These are phyloP conservation scores for Asteroscopus sphinx DNA, from an alignment of 2,888 invertebrate species.

Conservation along the genomic window DNA sequence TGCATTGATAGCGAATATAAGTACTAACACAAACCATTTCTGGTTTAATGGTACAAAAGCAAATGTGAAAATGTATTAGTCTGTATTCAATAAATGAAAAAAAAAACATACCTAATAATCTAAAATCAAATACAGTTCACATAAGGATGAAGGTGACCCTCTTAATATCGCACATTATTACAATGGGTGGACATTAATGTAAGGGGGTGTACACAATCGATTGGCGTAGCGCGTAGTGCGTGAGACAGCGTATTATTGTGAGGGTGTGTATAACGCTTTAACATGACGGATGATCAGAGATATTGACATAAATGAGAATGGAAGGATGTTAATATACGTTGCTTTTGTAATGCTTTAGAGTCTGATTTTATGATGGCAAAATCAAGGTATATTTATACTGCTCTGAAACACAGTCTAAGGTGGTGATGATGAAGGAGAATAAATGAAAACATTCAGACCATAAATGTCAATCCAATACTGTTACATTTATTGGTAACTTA, in stretches of 20 bases:
- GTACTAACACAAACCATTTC: too few species aligned
- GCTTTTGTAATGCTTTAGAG: neutral
- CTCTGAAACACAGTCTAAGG: neutral
- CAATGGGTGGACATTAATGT: constrained; percentile 14
- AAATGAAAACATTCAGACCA: too few species aligned
- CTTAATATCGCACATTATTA: constrained; percentile 12
- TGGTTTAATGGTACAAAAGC: too few species aligned
- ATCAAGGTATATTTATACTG: neutral
- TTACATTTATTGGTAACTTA: too few species aligned
- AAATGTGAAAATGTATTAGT: too few species aligned
- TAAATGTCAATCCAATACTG: too few species aligned
- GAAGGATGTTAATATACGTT: constrained; percentile 19
- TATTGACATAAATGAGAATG: constrained; percentile 31
- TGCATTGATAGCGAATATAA: too few species aligned
- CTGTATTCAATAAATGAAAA: too few species aligned
- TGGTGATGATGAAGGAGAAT: too few species aligned
- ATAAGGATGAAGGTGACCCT: constrained; percentile 11
- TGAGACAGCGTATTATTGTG: constrained; percentile 42
- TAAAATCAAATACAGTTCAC: constrained; percentile 23
- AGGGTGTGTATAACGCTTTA: constrained; percentile 47
- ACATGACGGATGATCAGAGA: constrained; percentile 36
- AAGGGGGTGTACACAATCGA: constrained; percentile 42
- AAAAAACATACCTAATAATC: constrained; percentile 24
- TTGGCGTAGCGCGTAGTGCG: constrained; percentile 22
- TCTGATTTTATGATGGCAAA: neutral